Conservation (phyloP, 2,113 vertebrate genomes). For the Dascyllus trimaculatus region DNA sequence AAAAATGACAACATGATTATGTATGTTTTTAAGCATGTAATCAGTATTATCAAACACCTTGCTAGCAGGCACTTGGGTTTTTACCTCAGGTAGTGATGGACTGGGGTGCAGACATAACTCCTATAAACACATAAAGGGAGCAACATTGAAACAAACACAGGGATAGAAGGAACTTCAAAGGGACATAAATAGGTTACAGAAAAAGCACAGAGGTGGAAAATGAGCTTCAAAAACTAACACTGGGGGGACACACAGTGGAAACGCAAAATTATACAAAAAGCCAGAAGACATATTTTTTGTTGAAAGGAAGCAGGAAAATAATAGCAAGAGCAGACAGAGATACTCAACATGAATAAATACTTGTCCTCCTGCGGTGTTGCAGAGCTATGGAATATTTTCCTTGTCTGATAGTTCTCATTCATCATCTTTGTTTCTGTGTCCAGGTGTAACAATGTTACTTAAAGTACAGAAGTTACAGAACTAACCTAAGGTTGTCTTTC, state of each 20-base stretch:
- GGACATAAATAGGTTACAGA: conserved; percentile 58
- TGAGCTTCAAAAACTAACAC: conserved; percentile 34
- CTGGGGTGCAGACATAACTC: conserved; percentile 87
- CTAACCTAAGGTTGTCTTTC: no score
- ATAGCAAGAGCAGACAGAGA: conserved; percentile 14
- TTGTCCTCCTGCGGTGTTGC: background rate
- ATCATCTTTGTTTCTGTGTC: no score
- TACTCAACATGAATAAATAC: background rate
- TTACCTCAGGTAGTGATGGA: conserved; percentile 86
- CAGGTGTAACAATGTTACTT: no score
- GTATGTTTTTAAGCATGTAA: conserved; percentile 31
- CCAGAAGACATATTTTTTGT: conserved; percentile 37
- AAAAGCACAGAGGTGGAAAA: conserved; percentile 53
- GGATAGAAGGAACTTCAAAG: conserved; percentile 57
- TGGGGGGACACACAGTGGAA: conserved; percentile 25
- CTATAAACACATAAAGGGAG: conserved; percentile 84
- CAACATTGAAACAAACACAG: conserved; percentile 77
- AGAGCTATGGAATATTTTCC: background rate
- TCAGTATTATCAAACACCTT: conserved; percentile 42
- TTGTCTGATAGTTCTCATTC: no score
- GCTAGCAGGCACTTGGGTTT: conserved; percentile 64
- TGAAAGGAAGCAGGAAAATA: conserved; percentile 1
- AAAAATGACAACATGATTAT: conserved; percentile 33
- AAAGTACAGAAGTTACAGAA: no score
- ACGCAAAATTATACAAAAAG: conserved; percentile 39